Evolutionary conservation across 2,888 invertebrate species (phyloP).

Genomic region (Eurytoma adleriae): DNA sequence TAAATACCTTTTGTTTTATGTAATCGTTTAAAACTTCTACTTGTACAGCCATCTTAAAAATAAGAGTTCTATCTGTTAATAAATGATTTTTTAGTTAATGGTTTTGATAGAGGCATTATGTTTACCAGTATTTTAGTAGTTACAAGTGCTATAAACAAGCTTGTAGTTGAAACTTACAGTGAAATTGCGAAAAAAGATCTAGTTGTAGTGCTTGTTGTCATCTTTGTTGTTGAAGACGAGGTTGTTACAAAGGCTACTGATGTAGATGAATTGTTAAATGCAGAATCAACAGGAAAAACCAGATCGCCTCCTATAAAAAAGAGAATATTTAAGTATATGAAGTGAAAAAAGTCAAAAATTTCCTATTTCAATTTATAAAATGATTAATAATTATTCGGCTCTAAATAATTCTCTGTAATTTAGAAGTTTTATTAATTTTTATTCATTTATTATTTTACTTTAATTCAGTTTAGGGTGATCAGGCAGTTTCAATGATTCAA

Average conservation of each 20-base stretch:
- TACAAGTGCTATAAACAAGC: conserved; percentile 60
- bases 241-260: too few relatives aligned
- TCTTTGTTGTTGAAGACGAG: too few relatives aligned
- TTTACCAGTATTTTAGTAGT: conserved; percentile 69
- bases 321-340: neutral
- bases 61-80: conserved; percentile 80
- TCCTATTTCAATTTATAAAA: too few relatives aligned
- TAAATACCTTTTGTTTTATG: conserved; percentile 69
- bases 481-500: conserved; percentile 38
- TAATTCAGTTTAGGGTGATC: neutral
- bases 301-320: neutral
- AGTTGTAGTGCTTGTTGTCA: too few relatives aligned
- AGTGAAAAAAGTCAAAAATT: too few relatives aligned
- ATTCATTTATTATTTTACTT: conserved; percentile 19
- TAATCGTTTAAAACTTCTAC: conserved; percentile 79
- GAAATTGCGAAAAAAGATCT: too few relatives aligned
- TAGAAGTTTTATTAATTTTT: neutral
- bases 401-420: neutral
- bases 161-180: neutral
- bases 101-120: conserved; percentile 66
- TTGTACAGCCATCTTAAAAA: conserved; percentile 83
- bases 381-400: too few relatives aligned
- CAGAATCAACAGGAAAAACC: neutral
- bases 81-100: conserved; percentile 77
- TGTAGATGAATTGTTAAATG: too few relatives aligned